phyloP scores from a whole-genome alignment of 2,888 invertebrate species.

The Lycophotia porphyrea region DNA sequence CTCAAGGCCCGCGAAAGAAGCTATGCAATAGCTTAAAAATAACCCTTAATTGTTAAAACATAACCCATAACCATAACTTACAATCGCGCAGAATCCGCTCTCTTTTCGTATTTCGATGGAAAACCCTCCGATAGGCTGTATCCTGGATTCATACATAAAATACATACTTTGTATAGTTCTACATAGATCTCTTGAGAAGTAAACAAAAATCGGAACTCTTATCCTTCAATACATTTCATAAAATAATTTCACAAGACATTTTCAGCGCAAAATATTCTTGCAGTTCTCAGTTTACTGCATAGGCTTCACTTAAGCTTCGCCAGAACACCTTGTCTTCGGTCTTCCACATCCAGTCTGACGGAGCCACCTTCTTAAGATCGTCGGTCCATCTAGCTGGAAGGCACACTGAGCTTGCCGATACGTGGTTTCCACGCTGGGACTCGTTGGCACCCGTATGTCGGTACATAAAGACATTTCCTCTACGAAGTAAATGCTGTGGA shows the following conservation, averaged over 20 bases:
- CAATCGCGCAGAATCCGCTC: not conserved
- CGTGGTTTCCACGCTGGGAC: not conserved
- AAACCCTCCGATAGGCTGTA: not conserved
- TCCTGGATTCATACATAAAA: not conserved
- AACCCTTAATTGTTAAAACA: not conserved
- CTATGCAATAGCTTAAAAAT: too few relatives aligned
- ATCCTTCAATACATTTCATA: too few relatives aligned
- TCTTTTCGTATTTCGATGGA: not conserved
- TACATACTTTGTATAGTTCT: not conserved
- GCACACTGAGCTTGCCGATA: not conserved
- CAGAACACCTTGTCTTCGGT: not conserved
- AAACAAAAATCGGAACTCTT: not conserved
- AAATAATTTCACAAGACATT: too few relatives aligned
- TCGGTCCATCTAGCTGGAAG: not conserved
- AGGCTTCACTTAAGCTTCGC: too few relatives aligned
- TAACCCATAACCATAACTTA: too few relatives aligned
- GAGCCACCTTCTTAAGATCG: not conserved
- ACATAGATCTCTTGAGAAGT: not conserved
- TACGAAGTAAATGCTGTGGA: slow-evolving; percentile 1
- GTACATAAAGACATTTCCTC: not conserved
- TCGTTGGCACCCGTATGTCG: not conserved
- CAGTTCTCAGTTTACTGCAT: too few relatives aligned
- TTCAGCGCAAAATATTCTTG: too few relatives aligned
- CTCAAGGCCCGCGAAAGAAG: too few relatives aligned
- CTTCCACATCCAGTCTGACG: not conserved